Percentiles rank a stretch among this genome's conserved stretches.
These are phyloP conservation scores for Anguilla anguilla DNA, from an alignment of 2,797 vertebrate genomes.

Conservation along the genomic window DNA sequence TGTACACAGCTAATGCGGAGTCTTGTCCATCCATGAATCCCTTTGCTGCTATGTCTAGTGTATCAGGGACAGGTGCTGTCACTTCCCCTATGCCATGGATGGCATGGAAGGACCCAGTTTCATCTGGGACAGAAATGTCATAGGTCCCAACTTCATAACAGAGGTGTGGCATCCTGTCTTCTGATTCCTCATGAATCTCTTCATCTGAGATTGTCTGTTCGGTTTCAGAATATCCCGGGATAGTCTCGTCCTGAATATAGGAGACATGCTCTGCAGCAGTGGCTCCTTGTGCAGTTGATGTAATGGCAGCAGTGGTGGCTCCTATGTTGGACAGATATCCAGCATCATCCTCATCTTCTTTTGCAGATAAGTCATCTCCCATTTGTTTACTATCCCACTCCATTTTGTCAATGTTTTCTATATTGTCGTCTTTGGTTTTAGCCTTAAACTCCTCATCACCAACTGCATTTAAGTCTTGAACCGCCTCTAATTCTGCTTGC, in stretches of 20 bases:
- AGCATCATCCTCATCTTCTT: constrained; percentile 64
- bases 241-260: constrained; percentile 95
- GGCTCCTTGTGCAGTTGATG: constrained; percentile 67
- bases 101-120: constrained; percentile 80
- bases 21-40: constrained; percentile 76
- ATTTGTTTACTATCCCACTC: constrained; percentile 45
- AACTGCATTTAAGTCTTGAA: constrained; percentile 79
- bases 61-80: constrained; percentile 69
- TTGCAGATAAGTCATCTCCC: constrained; percentile 46
- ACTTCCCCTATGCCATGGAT: constrained; percentile 80
- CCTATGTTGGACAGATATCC: constrained; percentile 65
- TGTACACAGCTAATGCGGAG: constrained; percentile 80
- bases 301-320: constrained; percentile 64
- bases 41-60: constrained; percentile 68
- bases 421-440: constrained; percentile 59
- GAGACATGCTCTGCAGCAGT: constrained; percentile 80
- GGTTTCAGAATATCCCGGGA: constrained; percentile 95
- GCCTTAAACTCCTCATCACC: constrained; percentile 78
- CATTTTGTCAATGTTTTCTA: constrained; percentile 47
- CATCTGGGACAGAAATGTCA: constrained; percentile 88
- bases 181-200: constrained; percentile 94
- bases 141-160: constrained; percentile 84
- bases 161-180: constrained; percentile 88
- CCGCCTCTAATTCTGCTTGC: constrained; percentile 88
- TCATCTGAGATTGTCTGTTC: constrained; percentile 99